Percentiles rank a stretch among this genome's conserved stretches.
Conservation (phyloP, 2,113 vertebrate species). For the Thomomys bottae region DNA sequence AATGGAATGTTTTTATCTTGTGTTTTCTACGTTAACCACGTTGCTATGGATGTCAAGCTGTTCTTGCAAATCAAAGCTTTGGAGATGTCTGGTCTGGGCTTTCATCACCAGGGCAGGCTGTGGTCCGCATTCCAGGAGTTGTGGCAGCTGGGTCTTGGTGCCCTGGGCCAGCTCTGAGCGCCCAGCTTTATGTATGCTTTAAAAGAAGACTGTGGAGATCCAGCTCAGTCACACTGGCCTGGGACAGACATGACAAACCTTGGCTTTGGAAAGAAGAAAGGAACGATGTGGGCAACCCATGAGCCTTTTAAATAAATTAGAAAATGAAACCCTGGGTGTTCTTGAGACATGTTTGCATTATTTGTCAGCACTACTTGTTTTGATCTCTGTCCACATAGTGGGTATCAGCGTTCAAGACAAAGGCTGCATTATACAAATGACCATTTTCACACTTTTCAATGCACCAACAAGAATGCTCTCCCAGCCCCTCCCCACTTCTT, state of each 20-base stretch:
- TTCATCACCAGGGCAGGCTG: constrained; percentile 13
- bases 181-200: constrained; percentile 47
- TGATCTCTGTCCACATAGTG: constrained; percentile 41
- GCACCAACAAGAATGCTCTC: constrained; percentile 12
- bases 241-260: constrained; percentile 41
- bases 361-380: background rate
- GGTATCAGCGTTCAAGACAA: constrained; percentile 10
- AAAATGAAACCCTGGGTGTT: constrained; percentile 47
- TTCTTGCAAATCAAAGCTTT: constrained; percentile 77
- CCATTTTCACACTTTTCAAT: constrained; percentile 57
- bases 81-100: constrained; percentile 57
- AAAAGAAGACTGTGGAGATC: constrained; percentile 34
- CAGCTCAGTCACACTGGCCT: background rate
- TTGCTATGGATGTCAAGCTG: constrained; percentile 78
- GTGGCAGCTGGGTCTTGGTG: constrained; percentile 52
- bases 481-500: background rate
- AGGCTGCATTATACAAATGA: constrained; percentile 51
- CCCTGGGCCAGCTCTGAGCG: constrained; percentile 61
- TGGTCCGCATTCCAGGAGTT: constrained; percentile 54
- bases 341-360: constrained; percentile 27
- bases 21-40: constrained; percentile 73
- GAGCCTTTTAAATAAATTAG: constrained; percentile 61
- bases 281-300: constrained; percentile 30
- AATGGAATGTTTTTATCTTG: constrained; percentile 79
- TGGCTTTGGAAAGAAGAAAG: constrained; percentile 61